Evolutionary conservation across 2,888 invertebrate genomes (phyloP), one percentile per base, ranked within the genome.

Genomic region (Polietes domitor): DNA sequence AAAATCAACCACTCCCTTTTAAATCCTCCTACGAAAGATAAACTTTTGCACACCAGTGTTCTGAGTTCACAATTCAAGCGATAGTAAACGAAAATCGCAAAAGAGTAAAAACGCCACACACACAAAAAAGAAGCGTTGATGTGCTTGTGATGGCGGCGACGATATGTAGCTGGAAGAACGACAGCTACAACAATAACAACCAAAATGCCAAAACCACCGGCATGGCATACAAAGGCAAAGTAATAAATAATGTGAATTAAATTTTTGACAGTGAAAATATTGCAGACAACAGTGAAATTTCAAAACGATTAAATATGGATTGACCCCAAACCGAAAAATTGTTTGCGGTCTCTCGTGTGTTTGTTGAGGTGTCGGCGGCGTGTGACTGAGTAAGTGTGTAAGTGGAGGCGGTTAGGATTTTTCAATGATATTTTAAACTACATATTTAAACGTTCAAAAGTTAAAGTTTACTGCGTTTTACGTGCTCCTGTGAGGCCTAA

Each of bases 221-320:
- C 28, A 55, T 55, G 55, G 32, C 32, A 68, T 24, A 43, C 43
- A 68, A 43, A 43, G 41, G 43, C 68, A 12, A 61, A 81, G 84
- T 81, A 81, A 84, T 84, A 84, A 84, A 84, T 84, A 84, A 81
- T 81, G 76, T 76, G 84, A 84, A 84, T 84, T 84, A 81, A 81
- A 81, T 79, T 84, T 84, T 81, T 84, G 81, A 84, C 84, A 84
- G 84, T 84, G 76, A 79, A 84, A 84, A 84, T 78, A 84, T 84
- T 81, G 84, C 84, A 84, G 84, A 81, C 81, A 84, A 79, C 78
- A 73, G 78, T 78, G 73, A 84, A 84, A 84, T 84, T 84, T 84
- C 24, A 84, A 84, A 80, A 81, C 84, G 84, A 84, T 84, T 79
- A 84, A 84, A 81, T 74, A 74, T 55, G 43, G 37, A 68, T 43